phyloP scores from a whole-genome alignment of 2,888 invertebrate genomes.

The Gari tellinella region DNA sequence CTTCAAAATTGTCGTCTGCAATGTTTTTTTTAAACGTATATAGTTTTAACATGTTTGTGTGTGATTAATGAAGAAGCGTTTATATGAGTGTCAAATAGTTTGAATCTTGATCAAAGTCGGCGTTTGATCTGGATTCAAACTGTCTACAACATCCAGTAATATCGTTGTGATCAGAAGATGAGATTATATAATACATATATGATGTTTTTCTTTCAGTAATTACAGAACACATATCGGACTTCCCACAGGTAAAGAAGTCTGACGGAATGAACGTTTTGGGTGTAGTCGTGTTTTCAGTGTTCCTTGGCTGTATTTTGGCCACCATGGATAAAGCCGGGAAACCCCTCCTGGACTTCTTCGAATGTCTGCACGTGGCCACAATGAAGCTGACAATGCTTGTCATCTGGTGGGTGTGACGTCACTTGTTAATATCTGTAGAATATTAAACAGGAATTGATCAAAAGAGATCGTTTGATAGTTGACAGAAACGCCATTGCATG shows the following conservation, averaged over 20 bases:
- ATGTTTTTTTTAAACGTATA: no score
- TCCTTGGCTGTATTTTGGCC: constrained; percentile 95
- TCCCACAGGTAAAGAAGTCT: constrained; percentile 20
- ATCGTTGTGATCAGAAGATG: no score
- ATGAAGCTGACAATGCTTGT: constrained; percentile 98
- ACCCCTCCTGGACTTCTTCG: constrained; percentile 93
- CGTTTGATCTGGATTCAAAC: no score
- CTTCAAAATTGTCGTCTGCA: no score
- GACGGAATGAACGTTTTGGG: constrained; percentile 85
- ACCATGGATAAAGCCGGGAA: constrained; percentile 93
- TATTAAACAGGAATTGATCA: no score
- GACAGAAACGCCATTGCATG: neutral
- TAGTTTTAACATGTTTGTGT: no score
- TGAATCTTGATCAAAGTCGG: no score
- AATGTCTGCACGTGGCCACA: constrained; percentile 94
- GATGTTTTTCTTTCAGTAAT: neutral
- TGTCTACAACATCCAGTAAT: no score
- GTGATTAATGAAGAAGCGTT: no score
- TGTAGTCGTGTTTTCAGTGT: constrained; percentile 85
- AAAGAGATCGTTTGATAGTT: neutral
- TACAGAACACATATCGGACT: constrained; percentile 8
- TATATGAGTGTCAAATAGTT: no score
- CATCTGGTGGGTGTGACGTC: constrained; percentile 90
- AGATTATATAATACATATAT: no score
- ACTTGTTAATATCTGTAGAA: no score